Conservation (phyloP, 1,140 invertebrate genomes). For the Mizuhopecten yessoensis region DNA sequence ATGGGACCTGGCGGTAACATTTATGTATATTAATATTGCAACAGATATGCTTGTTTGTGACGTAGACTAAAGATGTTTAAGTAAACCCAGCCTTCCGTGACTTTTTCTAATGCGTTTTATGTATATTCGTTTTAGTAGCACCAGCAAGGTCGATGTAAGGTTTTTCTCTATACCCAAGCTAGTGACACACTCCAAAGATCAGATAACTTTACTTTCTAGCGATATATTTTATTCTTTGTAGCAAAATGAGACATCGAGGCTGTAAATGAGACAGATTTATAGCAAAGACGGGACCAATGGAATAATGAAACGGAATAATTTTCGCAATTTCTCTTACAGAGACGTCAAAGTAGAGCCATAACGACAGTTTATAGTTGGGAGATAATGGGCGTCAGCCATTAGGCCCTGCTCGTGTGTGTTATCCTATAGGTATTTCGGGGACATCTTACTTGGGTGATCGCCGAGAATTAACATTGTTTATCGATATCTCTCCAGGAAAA, state of each 20-base stretch:
- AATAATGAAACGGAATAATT: conserved; percentile 39
- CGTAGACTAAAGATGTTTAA: neutral
- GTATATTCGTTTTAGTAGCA: neutral
- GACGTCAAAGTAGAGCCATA: conserved; percentile 15
- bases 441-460: neutral
- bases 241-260: conserved; percentile 37
- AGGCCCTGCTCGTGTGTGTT: neutral
- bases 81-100: conserved; percentile 1
- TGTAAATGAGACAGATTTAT: conserved; percentile 39
- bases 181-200: neutral
- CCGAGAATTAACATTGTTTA: conserved; percentile 7
- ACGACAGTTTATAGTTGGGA: neutral
- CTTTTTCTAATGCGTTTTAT: conserved; percentile 3
- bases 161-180: neutral
- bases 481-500: neutral
- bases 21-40: conserved; percentile 40
- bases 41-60: conserved; percentile 37
- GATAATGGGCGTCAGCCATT: neutral
- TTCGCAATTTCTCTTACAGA: neutral
- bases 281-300: conserved; percentile 18
- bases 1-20: neutral
- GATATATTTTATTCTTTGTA: conserved; percentile 36
- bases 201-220: conserved; percentile 34
- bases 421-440: conserved; percentile 26
- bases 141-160: neutral